Evolutionary conservation across 2,888 invertebrate genomes (phyloP), one percentile per base, ranked within the genome.

Genomic region (Drosophila emarginata): DNA sequence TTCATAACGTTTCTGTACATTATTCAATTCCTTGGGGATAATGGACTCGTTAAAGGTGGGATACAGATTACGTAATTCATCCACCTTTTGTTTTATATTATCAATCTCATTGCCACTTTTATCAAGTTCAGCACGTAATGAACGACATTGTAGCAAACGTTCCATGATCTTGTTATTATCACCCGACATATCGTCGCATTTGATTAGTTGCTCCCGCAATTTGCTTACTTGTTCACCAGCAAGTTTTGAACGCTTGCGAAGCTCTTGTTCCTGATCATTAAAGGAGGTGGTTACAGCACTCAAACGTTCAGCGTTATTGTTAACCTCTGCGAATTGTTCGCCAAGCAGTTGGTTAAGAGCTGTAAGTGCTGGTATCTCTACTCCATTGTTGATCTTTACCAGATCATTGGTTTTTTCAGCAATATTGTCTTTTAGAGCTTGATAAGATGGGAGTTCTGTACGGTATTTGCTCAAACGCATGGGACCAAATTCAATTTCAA

Each of bases 141-240:
- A 93, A 88, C 96, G 95, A 78, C 97, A 96, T 72, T 94, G 94
- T 69, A 95, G 94, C 1, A 98, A 93, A 63, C 97, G 94, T 76
- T 95, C 94, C 62, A 97, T 93, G 65, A 98, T 95, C 89, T 96
- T 96, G 0, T 94, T 93, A 84, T 97, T 97, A 78, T 96, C 96
- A 0, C 98, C 98, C 2, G 96, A 96, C 92, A 97, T 94, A 87
- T 97, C 97, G 89, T 97, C 97, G 89, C 97, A 97, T 91, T 96
- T 96, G 50, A 96, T 95, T n/a, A 97, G 94, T 50, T 95, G 94
- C 88, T 97, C 97, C 15, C 97, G 94, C 18, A 97, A 93, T 89
- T 94, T 94, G 14, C 95, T 94, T 0, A 97, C 93, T 70, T 93
- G 93, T 69, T 95, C 96, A 4, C 95, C 94, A 0, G 95, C 93